Base-by-base conservation (phyloP, 2,797 vertebrate genomes). In the Eulemur rubriventer region DNA sequence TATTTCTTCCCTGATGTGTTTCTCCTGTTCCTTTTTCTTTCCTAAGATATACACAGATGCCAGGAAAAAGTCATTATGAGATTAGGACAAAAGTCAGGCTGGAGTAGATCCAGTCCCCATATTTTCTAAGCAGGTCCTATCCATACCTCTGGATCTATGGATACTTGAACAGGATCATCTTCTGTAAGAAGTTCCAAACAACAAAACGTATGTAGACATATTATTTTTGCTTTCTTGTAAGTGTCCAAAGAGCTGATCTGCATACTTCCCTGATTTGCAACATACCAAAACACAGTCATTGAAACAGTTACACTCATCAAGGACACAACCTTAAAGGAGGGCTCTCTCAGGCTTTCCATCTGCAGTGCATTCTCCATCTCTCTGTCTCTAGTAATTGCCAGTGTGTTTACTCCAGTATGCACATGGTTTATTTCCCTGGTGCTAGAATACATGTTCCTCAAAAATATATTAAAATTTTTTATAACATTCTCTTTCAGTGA, bases 331-430 rank as follows among this genome's bases (percentile, higher is more conserved):
- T 18, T 4, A 57, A 59, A 55, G 10, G 11, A 81, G 5, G 6
- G 0, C 1, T 50, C 4, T 50, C 38, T 14, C 7, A 6, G 10
- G 0, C 13, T 6, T 38, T 55, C 26, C 7, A 63, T 22, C 3
- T 14, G 4, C 13, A 59, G 16, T 7, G 2, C 9, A 43, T 82
- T 78, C 2, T 92, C 2, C 20, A 48, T n/a, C 89, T 70, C 16
- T 38, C n/a, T 24, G 17, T 26, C 18, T 61, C 41, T 48, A 78
- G 30, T 59, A 72, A 46, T 38, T 11, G 0, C 20, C 17, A n/a
- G 0, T 59, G 20, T 26, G 2, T 82, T 65, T 79, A 38, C 43
- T 83, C 33, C 4, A 38, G 16, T 79, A 11, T 43, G 16, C 12
- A 52, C 2, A 33, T 1, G 48, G 11, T 1, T 88, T 61, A 38